Evolutionary conservation across 92 coral and sea anemone species (phyloP), one percentile per base, ranked within the genome.

Genomic region (Palythoa heliodiscus): DNA sequence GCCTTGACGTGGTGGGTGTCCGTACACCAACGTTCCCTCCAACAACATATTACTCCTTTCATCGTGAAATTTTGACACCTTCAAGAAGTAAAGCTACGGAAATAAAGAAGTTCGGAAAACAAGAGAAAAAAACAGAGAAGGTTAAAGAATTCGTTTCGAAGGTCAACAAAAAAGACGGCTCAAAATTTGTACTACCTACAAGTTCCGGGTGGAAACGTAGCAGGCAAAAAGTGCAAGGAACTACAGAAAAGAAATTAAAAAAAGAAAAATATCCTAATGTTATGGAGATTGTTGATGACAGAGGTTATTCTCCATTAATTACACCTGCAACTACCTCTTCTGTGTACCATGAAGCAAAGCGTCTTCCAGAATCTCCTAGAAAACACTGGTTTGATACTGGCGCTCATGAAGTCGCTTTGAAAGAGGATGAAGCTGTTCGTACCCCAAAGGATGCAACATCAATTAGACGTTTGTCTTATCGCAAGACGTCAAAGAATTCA

Each of bases 311-410:
- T 57, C 39, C 83, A 16, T 69, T 53, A 0, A 60, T 83, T 73
- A 68, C 87, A 75, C 75, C 57, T 20, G 84, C 84, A 5, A 64
- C 83, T 13, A 75, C 73, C 71, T 69, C 76, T 10, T 77, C 85
- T 22, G 55, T 83, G 81, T 82, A 87, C 52, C 83, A 78, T 55
- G 79, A 82, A 23, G 40, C 75, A 24, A 53, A 48, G 29, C 20
- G 15, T 35, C 47, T 13, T 17, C 20, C 54, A 78, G 13, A 22
- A 61, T 17, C 25, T 2, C 38, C 12, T 19, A 23, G 55, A 38
- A n/a, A 43, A 40, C 54, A 37, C n/a, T 19, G 35, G 16, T 47
- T 29, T 60, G 55, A 48, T 13, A 35, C 39, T 1, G 39, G 55
- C 29, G 8, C 25, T 3, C 38, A 37, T 9, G 35, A 16, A 9